phyloP scores from a whole-genome alignment of 2,797 vertebrate genomes.

The Lateolabrax maculatus region DNA sequence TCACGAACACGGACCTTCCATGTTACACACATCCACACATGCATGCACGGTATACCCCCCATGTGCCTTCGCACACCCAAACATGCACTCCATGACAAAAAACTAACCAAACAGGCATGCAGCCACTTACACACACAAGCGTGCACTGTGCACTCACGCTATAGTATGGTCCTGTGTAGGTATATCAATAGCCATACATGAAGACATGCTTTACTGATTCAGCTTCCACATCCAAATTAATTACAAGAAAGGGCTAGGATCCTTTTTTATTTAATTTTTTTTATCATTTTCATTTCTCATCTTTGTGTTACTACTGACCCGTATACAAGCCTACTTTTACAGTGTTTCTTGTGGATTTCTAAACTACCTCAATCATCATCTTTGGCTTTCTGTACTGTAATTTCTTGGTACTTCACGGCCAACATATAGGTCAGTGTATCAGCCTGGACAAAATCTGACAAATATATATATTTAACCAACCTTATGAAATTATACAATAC shows the following conservation, averaged over 20 bases:
- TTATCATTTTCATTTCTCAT: too few species aligned
- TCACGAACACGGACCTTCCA: conserved; percentile 70
- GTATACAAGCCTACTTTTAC: not conserved
- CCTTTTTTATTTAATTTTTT: too few species aligned
- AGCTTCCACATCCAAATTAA: conserved; percentile 4
- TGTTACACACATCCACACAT: conserved; percentile 44
- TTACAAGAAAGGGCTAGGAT: not conserved
- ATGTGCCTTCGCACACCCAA: conserved; percentile 41
- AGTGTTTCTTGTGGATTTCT: conserved; percentile 12
- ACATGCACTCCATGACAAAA: conserved; percentile 57
- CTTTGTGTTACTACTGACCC: not conserved
- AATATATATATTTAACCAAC: too few species aligned
- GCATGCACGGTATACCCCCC: conserved; percentile 8
- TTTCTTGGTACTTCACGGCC: not conserved
- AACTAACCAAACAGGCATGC: conserved; percentile 45
- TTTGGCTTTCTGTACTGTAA: not conserved
- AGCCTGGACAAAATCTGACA: conserved; percentile 4
- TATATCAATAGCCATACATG: conserved; percentile 18
- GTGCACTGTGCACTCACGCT: conserved; percentile 14
- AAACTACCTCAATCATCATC: not conserved
- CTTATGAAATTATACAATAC: too few species aligned
- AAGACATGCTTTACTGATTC: not conserved
- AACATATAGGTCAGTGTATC: not conserved
- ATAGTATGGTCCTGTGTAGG: not conserved
- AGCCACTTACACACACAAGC: conserved; percentile 18